Conservation (phyloP, 2,113 vertebrate genomes). For the Typhlomys cinereus region DNA sequence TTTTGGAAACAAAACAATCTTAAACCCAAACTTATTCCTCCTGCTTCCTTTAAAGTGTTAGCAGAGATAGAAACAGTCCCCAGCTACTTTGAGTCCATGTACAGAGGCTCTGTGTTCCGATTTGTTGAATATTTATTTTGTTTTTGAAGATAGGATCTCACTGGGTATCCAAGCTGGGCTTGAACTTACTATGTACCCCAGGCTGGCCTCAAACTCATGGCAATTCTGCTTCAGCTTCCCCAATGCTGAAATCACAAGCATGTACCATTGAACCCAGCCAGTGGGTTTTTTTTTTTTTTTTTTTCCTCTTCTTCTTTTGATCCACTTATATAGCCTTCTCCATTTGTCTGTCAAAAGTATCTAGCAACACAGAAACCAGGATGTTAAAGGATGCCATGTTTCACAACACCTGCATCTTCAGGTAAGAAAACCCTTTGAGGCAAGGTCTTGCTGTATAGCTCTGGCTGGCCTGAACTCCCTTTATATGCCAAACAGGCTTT, state of each 20-base stretch:
- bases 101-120: neutral
- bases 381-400: neutral
- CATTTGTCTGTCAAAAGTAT: neutral
- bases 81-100: neutral
- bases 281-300: no score
- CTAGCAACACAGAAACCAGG: conserved; percentile 1
- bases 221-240: neutral
- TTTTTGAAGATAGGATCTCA: neutral
- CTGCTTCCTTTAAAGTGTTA: neutral
- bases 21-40: neutral
- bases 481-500: neutral
- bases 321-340: neutral
- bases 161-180: neutral
- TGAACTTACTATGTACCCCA: neutral
- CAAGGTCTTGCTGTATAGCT: neutral
- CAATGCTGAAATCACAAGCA: neutral
- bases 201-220: neutral
- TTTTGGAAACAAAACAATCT: conserved; percentile 6
- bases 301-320: no score
- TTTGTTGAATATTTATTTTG: conserved; percentile 9
- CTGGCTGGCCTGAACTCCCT: neutral
- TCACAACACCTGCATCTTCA: neutral
- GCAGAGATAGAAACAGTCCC: neutral
- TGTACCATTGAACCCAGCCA: neutral
- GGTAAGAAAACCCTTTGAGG: neutral